phyloP scores from a whole-genome alignment of 2,888 invertebrate species.

The Glyphotaelius pellucidus region DNA sequence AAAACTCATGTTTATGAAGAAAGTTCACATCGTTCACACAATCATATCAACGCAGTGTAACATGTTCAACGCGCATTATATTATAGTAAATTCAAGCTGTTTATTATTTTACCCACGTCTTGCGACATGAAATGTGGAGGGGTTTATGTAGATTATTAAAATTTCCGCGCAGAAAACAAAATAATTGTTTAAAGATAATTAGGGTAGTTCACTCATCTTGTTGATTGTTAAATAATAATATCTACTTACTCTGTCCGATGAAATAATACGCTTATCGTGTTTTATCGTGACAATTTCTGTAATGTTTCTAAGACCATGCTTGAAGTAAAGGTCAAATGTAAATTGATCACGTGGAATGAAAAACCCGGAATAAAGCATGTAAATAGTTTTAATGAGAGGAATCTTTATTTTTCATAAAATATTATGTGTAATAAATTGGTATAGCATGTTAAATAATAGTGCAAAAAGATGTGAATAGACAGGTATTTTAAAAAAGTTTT shows the following conservation, averaged over 20 bases:
- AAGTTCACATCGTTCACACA: neutral
- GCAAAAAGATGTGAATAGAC: neutral
- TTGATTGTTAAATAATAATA: neutral
- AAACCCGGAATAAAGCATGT: neutral
- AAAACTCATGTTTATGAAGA: neutral
- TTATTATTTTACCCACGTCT: neutral
- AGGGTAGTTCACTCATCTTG: neutral
- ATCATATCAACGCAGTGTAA: neutral
- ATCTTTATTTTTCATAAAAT: too few species aligned
- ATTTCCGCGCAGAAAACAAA: too few species aligned
- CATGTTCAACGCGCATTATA: neutral
- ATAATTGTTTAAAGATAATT: too few species aligned
- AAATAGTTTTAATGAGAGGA: too few species aligned
- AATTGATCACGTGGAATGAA: neutral
- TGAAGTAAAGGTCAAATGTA: neutral
- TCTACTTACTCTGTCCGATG: neutral
- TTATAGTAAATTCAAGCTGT: neutral
- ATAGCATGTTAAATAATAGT: neutral
- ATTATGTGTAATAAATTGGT: too few species aligned
- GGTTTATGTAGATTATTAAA: too few species aligned
- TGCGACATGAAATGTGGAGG: neutral
- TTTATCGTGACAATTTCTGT: neutral
- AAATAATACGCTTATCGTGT: neutral
- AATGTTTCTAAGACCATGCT: neutral
- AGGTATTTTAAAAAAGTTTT: neutral